Evolutionary conservation across 2,113 vertebrate genomes (phyloP).

Genomic region (Pandion haliaetus): DNA sequence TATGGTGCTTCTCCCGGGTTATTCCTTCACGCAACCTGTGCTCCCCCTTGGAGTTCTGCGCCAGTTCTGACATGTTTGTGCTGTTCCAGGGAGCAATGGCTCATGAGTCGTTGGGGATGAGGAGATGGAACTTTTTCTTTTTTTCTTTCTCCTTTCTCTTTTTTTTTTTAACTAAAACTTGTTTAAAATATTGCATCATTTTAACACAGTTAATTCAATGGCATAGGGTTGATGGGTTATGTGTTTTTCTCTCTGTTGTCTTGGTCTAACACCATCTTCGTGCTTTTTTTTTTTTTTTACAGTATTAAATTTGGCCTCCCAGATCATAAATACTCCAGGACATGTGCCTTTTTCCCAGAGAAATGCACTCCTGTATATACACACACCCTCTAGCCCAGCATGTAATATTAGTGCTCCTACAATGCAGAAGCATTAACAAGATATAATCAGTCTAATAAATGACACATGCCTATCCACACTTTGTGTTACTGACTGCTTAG

Average conservation of each 20-base stretch:
- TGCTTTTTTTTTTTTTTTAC: background rate
- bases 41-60: background rate
- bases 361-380: background rate
- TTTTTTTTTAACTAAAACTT: background rate
- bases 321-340: background rate
- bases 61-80: background rate
- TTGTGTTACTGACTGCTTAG: background rate
- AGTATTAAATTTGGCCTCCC: background rate
- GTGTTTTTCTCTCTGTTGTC: background rate
- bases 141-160: background rate
- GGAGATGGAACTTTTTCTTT: background rate
- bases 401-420: background rate
- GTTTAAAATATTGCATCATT: background rate
- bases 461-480: background rate
- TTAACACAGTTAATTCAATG: background rate
- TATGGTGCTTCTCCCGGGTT: background rate
- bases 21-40: background rate
- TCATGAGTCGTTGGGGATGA: background rate
- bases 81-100: background rate
- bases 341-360: background rate
- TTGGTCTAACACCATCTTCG: background rate
- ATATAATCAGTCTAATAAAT: background rate
- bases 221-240: background rate
- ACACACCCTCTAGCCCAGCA: background rate
- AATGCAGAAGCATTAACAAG: background rate